Percentiles rank a stretch among this genome's conserved stretches.
Evolutionary conservation across 1,140 invertebrate genomes (phyloP).

Genomic region (Bombus turneri): DNA sequence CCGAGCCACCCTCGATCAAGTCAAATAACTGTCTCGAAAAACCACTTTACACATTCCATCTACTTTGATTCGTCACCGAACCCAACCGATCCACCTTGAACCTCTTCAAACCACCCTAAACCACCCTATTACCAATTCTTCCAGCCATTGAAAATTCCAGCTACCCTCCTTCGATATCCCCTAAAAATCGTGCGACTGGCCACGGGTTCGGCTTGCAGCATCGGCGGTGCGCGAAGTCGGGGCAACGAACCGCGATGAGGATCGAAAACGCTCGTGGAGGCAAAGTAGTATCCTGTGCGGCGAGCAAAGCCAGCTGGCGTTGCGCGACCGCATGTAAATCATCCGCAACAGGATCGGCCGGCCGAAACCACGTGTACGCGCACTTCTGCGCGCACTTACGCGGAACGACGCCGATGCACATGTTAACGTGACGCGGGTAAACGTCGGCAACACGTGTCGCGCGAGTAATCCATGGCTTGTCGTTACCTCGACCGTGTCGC

Average conservation of each 20-base stretch:
- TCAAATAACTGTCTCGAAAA: not conserved
- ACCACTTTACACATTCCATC: not conserved
- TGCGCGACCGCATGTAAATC: conserved; percentile 64
- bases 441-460: conserved; percentile 66
- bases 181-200: not conserved
- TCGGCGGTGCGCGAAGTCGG: not conserved
- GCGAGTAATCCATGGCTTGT: conserved; percentile 63
- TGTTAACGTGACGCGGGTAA: conserved; percentile 66
- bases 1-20: not conserved
- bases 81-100: not conserved
- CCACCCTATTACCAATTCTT: not conserved
- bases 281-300: conserved; percentile 18
- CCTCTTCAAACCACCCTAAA: not conserved
- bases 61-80: not conserved
- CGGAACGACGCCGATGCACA: conserved; percentile 63
- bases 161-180: not conserved
- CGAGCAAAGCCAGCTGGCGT: conserved; percentile 31
- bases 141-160: not conserved
- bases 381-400: conserved; percentile 61
- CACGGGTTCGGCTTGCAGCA: not conserved
- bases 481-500: conserved; percentile 56
- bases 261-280: too few relatives aligned
- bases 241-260: conserved; percentile 2
- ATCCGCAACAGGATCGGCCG: conserved; percentile 58
- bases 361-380: conserved; percentile 60